phyloP scores from a whole-genome alignment of 1,140 invertebrate species.

The Drosophila nigrodunni region DNA sequence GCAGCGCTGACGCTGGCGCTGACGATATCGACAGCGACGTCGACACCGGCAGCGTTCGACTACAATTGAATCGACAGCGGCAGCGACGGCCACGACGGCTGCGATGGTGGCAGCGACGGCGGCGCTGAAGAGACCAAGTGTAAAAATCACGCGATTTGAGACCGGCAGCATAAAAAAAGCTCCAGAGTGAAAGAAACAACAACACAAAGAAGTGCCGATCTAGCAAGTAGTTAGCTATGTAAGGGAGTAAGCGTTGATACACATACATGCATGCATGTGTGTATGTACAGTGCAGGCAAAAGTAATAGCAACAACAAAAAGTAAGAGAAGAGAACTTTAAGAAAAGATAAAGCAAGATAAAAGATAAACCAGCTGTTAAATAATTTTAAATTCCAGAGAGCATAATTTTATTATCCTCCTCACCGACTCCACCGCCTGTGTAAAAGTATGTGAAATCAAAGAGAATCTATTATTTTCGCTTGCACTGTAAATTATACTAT shows the following conservation, averaged over 20 bases:
- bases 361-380: no score
- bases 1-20: background rate
- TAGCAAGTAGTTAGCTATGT: constrained; percentile 49
- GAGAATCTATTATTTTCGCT: no score
- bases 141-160: constrained; percentile 70
- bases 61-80: constrained; percentile 13
- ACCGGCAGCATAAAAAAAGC: constrained; percentile 67
- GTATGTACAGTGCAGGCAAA: background rate
- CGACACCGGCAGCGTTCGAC: constrained; percentile 12
- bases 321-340: no score
- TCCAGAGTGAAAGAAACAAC: constrained; percentile 32
- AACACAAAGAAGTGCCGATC: constrained; percentile 65
- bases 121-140: constrained; percentile 57
- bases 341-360: background rate
- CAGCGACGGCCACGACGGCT: constrained; percentile 19
- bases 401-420: no score
- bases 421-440: no score
- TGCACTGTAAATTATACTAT: background rate
- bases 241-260: constrained; percentile 12
- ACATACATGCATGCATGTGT: constrained; percentile 5
- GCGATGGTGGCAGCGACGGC: constrained; percentile 25
- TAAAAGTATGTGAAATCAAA: no score
- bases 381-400: no score
- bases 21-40: constrained; percentile 22
- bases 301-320: background rate